Base-by-base conservation (phyloP, 53 echinoderm and acorn worm genomes). In the Paracentrotus lividus region DNA sequence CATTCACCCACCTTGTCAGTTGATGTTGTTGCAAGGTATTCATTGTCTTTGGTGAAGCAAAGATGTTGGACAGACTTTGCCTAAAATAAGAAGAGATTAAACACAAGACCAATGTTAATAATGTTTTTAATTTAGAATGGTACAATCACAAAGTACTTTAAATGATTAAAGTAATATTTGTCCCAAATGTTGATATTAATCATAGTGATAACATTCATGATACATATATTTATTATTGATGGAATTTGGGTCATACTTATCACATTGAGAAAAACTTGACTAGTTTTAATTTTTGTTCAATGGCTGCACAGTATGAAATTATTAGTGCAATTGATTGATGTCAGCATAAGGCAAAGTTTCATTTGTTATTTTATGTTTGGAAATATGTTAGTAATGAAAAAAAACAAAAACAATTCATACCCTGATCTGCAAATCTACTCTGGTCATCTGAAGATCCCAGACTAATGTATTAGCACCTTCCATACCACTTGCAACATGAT, bases 1-100 rank as follows among this genome's bases (percentile, higher is more conserved):
- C 66, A 77, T 77, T 43, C 61, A 54, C 92, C 53, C n/a, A 98
- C 98, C 96, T 92, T 95, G 86, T 96, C 96, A 90, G 77, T 72
- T 21, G 95, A 94, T 45, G 95, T 97, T 44, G 96, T 96, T 21
- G 92, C 90, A 8, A 98, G 93, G 85, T 94, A 97, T 43, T 93
- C 66, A 54, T 94, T 94, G 91, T 96, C 95, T 31, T 81, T 91
- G 20, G 97, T 97, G 76, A 98, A 98, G 68, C 92, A 90, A 89
- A 98, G 90, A 77, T 94, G 90, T 34, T 76, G 72, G 55, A 96
- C 93, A 4, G 88, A 85, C 90, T 94, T 93, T 53, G 90, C 64
- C 95, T 90, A 47, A 72, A 72, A 67, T 20, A 20, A 5, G 72
- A 40, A 16, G 40, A 72, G 36, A 72, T n/a, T n/a, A n/a, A n/a